Conservation (phyloP, 1,140 invertebrate species). For the Orchesella cincta region DNA sequence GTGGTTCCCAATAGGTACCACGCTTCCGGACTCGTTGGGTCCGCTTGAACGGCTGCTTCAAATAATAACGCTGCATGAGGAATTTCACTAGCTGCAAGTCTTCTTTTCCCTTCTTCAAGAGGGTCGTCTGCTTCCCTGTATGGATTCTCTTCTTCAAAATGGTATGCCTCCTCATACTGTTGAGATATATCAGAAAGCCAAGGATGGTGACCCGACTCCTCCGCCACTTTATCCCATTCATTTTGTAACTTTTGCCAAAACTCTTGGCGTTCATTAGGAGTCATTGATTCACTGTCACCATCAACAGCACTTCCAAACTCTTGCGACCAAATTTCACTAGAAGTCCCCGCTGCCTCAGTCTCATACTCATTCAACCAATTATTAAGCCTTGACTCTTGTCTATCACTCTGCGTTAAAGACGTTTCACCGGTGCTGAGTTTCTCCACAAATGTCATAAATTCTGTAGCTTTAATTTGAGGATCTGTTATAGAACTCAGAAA, state of each 20-base stretch:
- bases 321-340: slow-evolving; percentile 60
- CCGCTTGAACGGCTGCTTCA: slow-evolving; percentile 89
- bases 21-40: slow-evolving; percentile 76
- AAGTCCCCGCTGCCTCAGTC: not conserved
- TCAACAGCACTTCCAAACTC: slow-evolving; percentile 57
- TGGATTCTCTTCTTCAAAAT: slow-evolving; percentile 83
- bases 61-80: slow-evolving; percentile 94
- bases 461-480: slow-evolving; percentile 44
- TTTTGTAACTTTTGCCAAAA: slow-evolving; percentile 76
- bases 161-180: slow-evolving; percentile 73
- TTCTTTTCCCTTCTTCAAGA: slow-evolving; percentile 80
- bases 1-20: slow-evolving; percentile 82
- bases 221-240: slow-evolving; percentile 73
- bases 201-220: slow-evolving; percentile 59
- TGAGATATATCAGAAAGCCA: slow-evolving; percentile 69
- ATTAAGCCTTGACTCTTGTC: not conserved
- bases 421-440: slow-evolving; percentile 45
- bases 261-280: slow-evolving; percentile 56
- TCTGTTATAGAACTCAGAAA: slow-evolving; percentile 38
- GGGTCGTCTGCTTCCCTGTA: slow-evolving; percentile 79
- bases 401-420: not conserved
- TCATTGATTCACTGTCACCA: slow-evolving; percentile 48
- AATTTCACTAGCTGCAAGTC: slow-evolving; percentile 82
- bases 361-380: slow-evolving; percentile 34
- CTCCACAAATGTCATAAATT: slow-evolving; percentile 49